These are phyloP conservation scores for Catharus fuscescens DNA, from an alignment of 2,113 vertebrate genomes.

Conservation along the genomic window DNA sequence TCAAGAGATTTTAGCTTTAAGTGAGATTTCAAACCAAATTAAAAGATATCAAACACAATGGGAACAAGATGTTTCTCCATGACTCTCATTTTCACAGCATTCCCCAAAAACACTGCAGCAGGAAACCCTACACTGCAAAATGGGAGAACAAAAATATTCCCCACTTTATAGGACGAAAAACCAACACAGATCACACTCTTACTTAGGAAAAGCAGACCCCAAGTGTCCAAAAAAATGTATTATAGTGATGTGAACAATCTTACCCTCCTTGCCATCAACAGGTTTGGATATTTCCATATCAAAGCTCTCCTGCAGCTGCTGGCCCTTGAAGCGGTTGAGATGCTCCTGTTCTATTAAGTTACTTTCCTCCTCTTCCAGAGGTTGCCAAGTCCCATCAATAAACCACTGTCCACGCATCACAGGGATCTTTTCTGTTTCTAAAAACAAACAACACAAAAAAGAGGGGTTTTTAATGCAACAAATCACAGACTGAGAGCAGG, in stretches of 20 bases:
- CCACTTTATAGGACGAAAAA: neutral
- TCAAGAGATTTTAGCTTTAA: neutral
- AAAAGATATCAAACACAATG: neutral
- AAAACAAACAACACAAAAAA: constrained; percentile 11
- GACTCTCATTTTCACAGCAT: neutral
- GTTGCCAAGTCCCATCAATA: constrained; percentile 94
- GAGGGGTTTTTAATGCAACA: neutral
- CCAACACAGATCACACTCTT: neutral
- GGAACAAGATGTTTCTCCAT: neutral
- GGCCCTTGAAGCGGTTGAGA: constrained; percentile 88
- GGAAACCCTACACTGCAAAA: neutral
- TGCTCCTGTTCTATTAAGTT: constrained; percentile 95
- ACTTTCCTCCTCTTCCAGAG: constrained; percentile 95
- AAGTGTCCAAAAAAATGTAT: neutral
- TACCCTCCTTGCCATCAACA: constrained; percentile 95
- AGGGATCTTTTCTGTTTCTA: constrained; percentile 92
- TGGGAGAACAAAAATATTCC: neutral
- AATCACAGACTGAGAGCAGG: neutral
- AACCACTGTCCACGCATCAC: constrained; percentile 99
- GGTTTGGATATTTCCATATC: constrained; percentile 89
- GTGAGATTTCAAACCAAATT: neutral
- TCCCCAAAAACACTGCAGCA: neutral
- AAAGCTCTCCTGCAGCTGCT: constrained; percentile 90
- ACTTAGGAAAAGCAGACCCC: neutral
- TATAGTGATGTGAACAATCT: constrained; percentile 58